Conservation (phyloP, 2,888 invertebrate genomes). For the Tiliacea aurago region DNA sequence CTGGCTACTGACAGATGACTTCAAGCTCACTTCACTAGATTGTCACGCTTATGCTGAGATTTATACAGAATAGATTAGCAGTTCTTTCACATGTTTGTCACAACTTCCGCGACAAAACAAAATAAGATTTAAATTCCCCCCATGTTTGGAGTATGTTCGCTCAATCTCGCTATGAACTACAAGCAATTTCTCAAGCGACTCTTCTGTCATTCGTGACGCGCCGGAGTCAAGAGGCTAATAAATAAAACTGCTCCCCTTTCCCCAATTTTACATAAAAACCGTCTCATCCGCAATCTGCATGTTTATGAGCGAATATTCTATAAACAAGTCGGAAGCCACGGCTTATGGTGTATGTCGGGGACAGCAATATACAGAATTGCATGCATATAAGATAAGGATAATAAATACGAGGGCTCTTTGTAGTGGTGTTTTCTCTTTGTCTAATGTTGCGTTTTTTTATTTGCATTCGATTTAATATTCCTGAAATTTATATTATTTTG, state of each 20-base stretch:
- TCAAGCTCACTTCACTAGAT: not conserved
- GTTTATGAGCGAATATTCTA: conserved; percentile 90
- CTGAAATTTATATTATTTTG: conserved; percentile 25
- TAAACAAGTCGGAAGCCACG: conserved; percentile 85
- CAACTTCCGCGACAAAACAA: conserved; percentile 19
- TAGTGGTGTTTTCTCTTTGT: conserved; percentile 75
- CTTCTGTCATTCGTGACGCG: conserved; percentile 79
- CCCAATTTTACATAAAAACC: conserved; percentile 89
- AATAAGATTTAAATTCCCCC: conserved; percentile 44
- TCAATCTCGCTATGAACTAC: conserved; percentile 75
- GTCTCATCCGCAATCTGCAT: conserved; percentile 90
- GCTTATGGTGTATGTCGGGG: conserved; percentile 77
- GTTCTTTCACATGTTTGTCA: not conserved
- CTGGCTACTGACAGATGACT: not conserved
- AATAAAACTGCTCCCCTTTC: conserved; percentile 89
- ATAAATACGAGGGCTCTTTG: conserved; percentile 83
- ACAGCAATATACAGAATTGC: conserved; percentile 87
- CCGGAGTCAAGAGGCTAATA: conserved; percentile 88
- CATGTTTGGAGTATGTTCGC: conserved; percentile 43
- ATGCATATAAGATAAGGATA: conserved; percentile 89
- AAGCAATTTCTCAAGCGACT: conserved; percentile 80
- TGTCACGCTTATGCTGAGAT: not conserved
- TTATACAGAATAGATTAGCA: not conserved
- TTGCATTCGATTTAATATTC: conserved; percentile 38
- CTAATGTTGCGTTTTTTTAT: conserved; percentile 74